phyloP scores from a whole-genome alignment of 2,113 vertebrate species.

The Meriones unguiculatus region DNA sequence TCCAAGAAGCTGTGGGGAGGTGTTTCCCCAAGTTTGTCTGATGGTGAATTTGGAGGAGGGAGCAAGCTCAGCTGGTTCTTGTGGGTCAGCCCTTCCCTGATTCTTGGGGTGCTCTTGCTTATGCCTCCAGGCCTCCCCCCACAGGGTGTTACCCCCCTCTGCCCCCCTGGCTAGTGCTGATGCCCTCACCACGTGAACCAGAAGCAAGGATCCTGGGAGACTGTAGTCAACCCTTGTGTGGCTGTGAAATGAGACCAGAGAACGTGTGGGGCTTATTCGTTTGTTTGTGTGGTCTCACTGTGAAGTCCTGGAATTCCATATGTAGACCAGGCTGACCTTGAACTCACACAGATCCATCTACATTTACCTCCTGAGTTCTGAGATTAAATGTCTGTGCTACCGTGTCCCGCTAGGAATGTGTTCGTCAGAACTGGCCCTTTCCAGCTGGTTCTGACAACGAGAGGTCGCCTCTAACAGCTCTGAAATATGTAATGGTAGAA shows the following conservation, averaged over 20 bases:
- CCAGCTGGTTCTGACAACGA: neutral
- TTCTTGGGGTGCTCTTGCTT: neutral
- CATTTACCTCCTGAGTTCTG: neutral
- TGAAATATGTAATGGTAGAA: neutral
- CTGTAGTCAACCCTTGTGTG: neutral
- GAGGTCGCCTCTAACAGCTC: neutral
- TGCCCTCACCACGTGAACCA: neutral
- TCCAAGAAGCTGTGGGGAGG: neutral
- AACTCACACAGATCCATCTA: neutral
- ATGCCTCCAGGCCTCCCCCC: neutral
- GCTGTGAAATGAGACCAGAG: neutral
- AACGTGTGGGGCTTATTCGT: neutral
- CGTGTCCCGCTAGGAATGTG: neutral
- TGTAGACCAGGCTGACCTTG: neutral
- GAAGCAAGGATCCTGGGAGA: too few species aligned
- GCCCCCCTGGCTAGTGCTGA: neutral
- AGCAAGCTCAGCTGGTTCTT: neutral
- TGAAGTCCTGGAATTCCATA: neutral
- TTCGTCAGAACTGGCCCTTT: neutral
- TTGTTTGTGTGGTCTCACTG: neutral
- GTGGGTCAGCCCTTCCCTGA: neutral
- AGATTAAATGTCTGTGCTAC: neutral
- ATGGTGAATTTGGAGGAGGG: neutral
- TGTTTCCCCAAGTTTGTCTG: neutral
- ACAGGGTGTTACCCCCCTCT: accelerated